Evolutionary conservation across 2,888 invertebrate species (phyloP), one percentile per base, ranked within the genome.

Genomic region (Pemphredon lugubris): DNA sequence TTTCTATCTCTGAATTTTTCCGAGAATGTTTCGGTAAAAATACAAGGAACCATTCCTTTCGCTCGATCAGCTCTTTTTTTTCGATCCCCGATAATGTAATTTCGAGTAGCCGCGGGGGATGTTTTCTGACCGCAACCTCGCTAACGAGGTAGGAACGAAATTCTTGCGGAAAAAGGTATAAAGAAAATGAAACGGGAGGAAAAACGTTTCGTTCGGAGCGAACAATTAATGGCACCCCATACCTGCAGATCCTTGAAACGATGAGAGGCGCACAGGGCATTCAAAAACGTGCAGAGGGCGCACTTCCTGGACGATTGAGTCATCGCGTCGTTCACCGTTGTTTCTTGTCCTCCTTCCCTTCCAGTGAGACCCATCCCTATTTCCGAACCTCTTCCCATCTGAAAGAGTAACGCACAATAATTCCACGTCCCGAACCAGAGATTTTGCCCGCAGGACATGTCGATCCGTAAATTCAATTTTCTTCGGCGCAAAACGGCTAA

Each of bases 231-330:
- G 9, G 30, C n/a, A n/a, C n/a, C n/a, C n/a, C n/a, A n/a, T 90
- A 95, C 95, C 91, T 96, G 95, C 48, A 94, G 91, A 90, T 96
- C 95, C 84, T 93, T 92, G 90, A 97, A 97, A 84, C 95, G 93
- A 89, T 95, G 95, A 30, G 95, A 94, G 51, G 93, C 92, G 87
- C 94, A 96, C 23, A 96, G 81, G 3, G 86, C 84, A 54, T 84
- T 84, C 23, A 88, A 73, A 73, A 88, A 88, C 61, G 85, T 82
- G 55, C 87, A 84, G 21, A 88, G 75, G 2, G 83, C 86, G 54
- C 86, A 88, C 69, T 81, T 81, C 63, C 59, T 75, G 72, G 73
- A 55, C 53, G 32, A 72, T 26, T 53, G 50, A 7, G 84, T 86
- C 32, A 81, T 67, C 14, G 73, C 63, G 26, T 79, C 59, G 60